Evolutionary conservation across 2,888 invertebrate species (phyloP), one percentile per base, ranked within the genome.

Genomic region (Cryptocephalus primarius): DNA sequence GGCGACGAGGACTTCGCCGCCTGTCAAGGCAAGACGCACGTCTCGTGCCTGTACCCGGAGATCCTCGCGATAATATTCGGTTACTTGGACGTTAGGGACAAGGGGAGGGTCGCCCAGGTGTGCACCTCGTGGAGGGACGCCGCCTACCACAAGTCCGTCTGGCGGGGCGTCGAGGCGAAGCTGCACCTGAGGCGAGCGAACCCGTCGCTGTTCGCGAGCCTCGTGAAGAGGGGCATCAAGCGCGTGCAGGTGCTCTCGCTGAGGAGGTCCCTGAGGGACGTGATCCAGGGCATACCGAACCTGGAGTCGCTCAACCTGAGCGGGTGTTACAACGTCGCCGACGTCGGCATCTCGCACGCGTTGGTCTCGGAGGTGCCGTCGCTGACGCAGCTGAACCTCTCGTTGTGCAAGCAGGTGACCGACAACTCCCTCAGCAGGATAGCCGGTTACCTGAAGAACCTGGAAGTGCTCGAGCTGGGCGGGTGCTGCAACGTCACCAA

Each of bases 391-490:
- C 76, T 95, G 52, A 89, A 95, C 69, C 75, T 95, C 45, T 91
- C 91, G 40, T 73, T 94, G 48, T 95, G 95, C 73, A 95, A 95
- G 70, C 93, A 93, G 74, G 85, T 95, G 50, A 90, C 91, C n/a
- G 94, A 95, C 70, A 83, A 83, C 32, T 88, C 90, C 44, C 75
- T 94, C 31, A 83, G 85, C 12, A 76, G 85, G 62, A 91, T 94
- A 70, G 87, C 90, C 39, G 86, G 88, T 66, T 83, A 82, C 61
- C 72, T 91, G 42, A 85, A 83, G 69, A 91, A 90, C 70, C 76
- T 95, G 49, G 88, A 92, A 65, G 83, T 83, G 32, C 73, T 95
- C 44, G 91, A 94, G 62, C 73, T 95, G 44, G 93, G 93, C 11
- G 94, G 95, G 1, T 95, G 95, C 70, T 84, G 86, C 65, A 88